phyloP scores from a whole-genome alignment of 1,140 invertebrate genomes.

The Microplitis mediator region DNA sequence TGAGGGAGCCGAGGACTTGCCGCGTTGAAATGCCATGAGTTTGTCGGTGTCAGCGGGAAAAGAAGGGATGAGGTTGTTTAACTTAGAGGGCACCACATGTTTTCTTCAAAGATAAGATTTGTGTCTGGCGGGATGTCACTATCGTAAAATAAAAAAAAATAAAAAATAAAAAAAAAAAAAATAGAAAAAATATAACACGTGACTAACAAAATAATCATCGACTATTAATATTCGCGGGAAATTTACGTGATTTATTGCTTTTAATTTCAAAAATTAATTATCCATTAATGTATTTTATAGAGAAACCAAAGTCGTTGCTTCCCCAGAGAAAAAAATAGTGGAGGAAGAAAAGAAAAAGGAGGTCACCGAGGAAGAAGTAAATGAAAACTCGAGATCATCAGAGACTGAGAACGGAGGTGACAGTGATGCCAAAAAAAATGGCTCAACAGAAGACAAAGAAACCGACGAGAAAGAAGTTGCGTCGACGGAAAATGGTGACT shows the following conservation, averaged over 20 bases:
- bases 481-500: conserved; percentile 67
- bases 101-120: neutral
- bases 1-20: conserved; percentile 32
- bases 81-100: neutral
- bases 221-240: too few relatives aligned
- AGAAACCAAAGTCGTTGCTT: conserved; percentile 64
- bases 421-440: conserved; percentile 62
- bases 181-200: neutral
- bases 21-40: conserved; percentile 41
- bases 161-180: neutral
- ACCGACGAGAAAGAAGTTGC: conserved; percentile 65
- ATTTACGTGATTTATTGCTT: neutral
- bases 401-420: conserved; percentile 54
- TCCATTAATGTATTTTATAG: conserved; percentile 34
- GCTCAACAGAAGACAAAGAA: conserved; percentile 59
- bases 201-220: too few relatives aligned
- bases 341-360: conserved; percentile 56
- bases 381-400: conserved; percentile 58
- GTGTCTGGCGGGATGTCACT: neutral
- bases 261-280: neutral
- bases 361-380: conserved; percentile 40
- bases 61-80: neutral
- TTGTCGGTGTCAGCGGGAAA: neutral
- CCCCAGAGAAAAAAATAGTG: conserved; percentile 64
- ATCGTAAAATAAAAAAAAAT: neutral